Evolutionary conservation across 2,888 invertebrate species (phyloP).

Genomic region (Blera fallax): DNA sequence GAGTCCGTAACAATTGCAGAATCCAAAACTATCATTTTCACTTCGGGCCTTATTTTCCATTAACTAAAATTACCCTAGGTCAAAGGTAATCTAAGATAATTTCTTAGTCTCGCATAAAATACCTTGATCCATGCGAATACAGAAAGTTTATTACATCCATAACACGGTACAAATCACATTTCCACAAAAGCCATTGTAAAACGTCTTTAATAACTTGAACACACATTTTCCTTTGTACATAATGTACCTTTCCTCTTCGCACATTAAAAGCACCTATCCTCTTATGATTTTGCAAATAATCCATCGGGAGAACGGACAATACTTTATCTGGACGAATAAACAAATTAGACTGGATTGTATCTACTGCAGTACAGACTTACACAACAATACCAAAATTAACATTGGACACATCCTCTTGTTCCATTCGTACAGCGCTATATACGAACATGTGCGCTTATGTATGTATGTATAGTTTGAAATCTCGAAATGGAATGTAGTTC

Average conservation of each 20-base stretch:
- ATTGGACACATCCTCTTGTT: conserved; percentile 51
- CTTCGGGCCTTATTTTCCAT: neutral
- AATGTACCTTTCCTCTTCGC: neutral
- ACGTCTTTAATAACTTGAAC: neutral
- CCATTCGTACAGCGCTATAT: neutral
- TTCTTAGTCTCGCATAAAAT: neutral
- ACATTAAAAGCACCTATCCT: neutral
- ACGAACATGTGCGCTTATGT: neutral
- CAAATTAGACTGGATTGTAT: conserved; percentile 53
- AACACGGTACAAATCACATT: neutral
- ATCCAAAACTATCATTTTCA: neutral
- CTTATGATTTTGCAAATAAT: neutral
- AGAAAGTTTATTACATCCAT: no score
- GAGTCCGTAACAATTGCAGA: no score
- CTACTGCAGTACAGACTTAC: conserved; percentile 36
- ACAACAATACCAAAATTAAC: conserved; percentile 54
- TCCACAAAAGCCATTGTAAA: neutral
- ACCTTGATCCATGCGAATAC: neutral
- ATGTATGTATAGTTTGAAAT: conserved; percentile 34
- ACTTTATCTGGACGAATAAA: conserved; percentile 36
- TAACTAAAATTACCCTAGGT: neutral
- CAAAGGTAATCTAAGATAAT: neutral
- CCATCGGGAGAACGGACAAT: conserved; percentile 32
- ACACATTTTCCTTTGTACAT: neutral
- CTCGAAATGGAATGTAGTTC: conserved; percentile 27